Conservation (phyloP, 2,113 vertebrate genomes). For the Hylia prasina region DNA sequence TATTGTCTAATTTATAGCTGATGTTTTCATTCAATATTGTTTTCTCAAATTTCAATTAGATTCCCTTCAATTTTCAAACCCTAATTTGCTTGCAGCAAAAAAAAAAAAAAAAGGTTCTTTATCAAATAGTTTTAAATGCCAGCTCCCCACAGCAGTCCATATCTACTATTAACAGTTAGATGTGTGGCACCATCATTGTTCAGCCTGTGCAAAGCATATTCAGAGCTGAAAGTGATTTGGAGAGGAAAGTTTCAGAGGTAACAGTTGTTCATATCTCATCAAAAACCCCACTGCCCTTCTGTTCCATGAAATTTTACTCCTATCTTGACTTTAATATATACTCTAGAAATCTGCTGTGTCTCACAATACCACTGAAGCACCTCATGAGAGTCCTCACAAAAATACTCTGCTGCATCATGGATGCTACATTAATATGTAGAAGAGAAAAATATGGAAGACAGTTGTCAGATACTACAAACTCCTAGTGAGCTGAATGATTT, state of each 20-base stretch:
- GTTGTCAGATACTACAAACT: neutral
- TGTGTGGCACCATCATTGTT: neutral
- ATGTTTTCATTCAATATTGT: neutral
- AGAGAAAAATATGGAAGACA: neutral
- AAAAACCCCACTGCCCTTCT: constrained; percentile 47
- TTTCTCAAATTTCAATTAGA: neutral
- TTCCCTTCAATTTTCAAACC: neutral
- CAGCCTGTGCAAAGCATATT: constrained; percentile 10
- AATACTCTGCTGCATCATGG: neutral
- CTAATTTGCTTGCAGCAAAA: neutral
- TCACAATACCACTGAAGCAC: constrained; percentile 27
- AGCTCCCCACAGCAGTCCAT: neutral
- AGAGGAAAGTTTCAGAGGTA: constrained; percentile 62
- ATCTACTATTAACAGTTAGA: constrained; percentile 1
- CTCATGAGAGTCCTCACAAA: constrained; percentile 11
- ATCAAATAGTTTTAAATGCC: neutral
- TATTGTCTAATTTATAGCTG: neutral
- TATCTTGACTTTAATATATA: constrained; percentile 38
- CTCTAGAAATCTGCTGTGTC: constrained; percentile 24
- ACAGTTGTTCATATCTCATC: constrained; percentile 61
- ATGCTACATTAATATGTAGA: neutral
- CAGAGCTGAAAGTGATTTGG: constrained; percentile 54
- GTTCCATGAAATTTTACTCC: constrained; percentile 41
- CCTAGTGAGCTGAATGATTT: neutral
- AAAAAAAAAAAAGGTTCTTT: neutral